These are phyloP conservation scores for Aphis gossypii DNA, from an alignment of 1,140 invertebrate genomes.

Conservation along the genomic window DNA sequence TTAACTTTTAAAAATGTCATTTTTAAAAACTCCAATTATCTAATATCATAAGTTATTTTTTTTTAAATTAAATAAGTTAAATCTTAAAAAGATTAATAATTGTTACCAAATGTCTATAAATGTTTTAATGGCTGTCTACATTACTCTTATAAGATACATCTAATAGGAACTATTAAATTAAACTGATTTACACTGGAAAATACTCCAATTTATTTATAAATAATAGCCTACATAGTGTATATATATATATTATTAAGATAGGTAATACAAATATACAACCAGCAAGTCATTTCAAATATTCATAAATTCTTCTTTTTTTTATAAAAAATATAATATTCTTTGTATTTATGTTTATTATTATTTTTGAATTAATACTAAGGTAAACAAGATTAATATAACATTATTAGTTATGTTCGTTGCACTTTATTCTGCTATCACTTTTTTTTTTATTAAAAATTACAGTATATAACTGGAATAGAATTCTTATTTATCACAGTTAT, in stretches of 20 bases:
- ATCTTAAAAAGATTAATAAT: not conserved
- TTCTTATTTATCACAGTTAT: not conserved
- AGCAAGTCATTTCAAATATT: not conserved
- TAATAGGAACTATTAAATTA: not conserved
- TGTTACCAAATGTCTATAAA: not conserved
- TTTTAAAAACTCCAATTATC: not conserved
- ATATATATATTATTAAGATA: not conserved
- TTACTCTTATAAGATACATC: not conserved
- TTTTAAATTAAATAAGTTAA: not conserved
- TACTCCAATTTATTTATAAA: not conserved
- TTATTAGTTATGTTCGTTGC: not conserved
- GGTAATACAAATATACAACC: not conserved
- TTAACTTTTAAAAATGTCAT: no score
- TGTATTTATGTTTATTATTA: not conserved
- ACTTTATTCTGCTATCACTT: not conserved
- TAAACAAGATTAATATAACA: not conserved
- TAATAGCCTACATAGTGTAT: not conserved
- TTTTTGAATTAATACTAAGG: no score
- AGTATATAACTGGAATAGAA: not conserved
- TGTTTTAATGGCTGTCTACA: not conserved
- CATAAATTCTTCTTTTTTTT: not conserved
- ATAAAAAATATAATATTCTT: not conserved
- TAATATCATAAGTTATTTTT: not conserved
- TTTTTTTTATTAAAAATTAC: not conserved
- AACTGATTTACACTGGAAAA: not conserved